Base-by-base conservation (phyloP, 2,888 invertebrate species). In the Trichopria drosophilae region DNA sequence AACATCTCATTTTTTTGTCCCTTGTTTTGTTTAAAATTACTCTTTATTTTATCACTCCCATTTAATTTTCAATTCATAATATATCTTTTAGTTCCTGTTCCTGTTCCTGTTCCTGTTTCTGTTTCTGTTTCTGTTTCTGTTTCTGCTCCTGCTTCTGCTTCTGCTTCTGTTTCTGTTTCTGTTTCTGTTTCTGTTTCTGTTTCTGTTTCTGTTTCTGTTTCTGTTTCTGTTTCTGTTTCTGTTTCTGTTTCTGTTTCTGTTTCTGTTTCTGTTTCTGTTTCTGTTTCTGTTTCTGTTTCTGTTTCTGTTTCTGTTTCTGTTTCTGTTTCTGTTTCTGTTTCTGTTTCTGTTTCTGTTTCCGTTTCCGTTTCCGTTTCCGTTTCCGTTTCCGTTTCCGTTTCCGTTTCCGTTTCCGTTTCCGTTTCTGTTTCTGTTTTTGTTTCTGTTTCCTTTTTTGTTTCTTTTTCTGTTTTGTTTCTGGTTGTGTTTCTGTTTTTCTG, bases 241-340 rank as follows among this genome's bases (percentile, higher is more conserved):
- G 18, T 12, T 18, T 9, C 15, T 16, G 7, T 23, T 16, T 13
- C 35, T 10, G 15, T 9, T 23, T 10, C 36, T n/a, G 3, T 35
- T 34, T 12, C n/a, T 10, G 9, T 12, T 6, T 36, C n/a, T 18
- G 4, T 20, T 23, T n/a, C 19, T n/a, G n/a, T n/a, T n/a, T n/a
- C 37, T 37, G 15, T 9, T 15, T 12, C n/a, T 4, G 3, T 53
- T 50, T 34, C 44, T 34, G 5, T 18, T 28, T 26, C n/a, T n/a
- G 9, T 36, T 31, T 22, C 18, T 39, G 12, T 10, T 34, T 3
- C 18, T 12, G 9, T 29, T 31, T 5, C 39, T 39, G 12, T 32
- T 35, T 24, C 26, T 34, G 4, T 22, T n/a, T 13, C 29, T 37
- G 9, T n/a, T 15, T 6, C 24, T 4, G 16, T 22, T 7, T 28